Percentiles rank a stretch among this genome's conserved stretches.
Evolutionary conservation across 2,797 vertebrate species (phyloP).

Genomic region (Kryptopterus vitreolus): DNA sequence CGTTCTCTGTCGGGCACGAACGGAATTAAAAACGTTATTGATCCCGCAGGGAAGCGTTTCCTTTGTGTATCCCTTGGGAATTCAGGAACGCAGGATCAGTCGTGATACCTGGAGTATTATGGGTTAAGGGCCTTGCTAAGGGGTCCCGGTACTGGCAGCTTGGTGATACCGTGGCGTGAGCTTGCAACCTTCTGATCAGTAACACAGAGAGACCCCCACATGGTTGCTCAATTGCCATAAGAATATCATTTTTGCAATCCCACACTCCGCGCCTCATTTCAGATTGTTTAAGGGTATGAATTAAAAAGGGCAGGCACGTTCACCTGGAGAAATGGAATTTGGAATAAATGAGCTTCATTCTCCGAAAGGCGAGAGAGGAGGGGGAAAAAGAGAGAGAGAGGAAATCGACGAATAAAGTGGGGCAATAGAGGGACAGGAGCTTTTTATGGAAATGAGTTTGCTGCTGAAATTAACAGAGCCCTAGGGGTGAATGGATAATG

Average conservation of each 20-base stretch:
- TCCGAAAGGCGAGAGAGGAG: constrained; percentile 36
- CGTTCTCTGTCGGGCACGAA: background rate
- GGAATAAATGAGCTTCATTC: constrained; percentile 55
- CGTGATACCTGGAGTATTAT: too few relatives aligned
- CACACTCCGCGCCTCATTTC: constrained; percentile 45
- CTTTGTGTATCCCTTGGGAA: too few relatives aligned
- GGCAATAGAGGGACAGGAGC: constrained; percentile 46
- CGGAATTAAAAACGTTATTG: background rate
- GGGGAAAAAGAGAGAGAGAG: constrained; percentile 50
- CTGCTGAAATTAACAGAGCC: constrained; percentile 65
- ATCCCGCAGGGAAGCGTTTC: too few relatives aligned
- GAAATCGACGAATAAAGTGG: constrained; percentile 51
- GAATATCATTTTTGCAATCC: background rate
- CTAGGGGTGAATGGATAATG: constrained; percentile 66
- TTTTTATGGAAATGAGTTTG: constrained; percentile 69
- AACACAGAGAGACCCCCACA: too few relatives aligned
- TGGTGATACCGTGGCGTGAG: too few relatives aligned
- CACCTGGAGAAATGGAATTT: constrained; percentile 59
- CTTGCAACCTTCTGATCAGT: too few relatives aligned
- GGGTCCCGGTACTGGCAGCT: too few relatives aligned
- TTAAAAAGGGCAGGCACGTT: constrained; percentile 67
- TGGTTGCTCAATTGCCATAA: too few relatives aligned
- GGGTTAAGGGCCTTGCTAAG: too few relatives aligned
- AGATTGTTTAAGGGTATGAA: constrained; percentile 65
- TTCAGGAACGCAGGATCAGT: too few relatives aligned